Evolutionary conservation across 2,797 vertebrate species (phyloP), one percentile per base, ranked within the genome.

Genomic region (Anas acuta): DNA sequence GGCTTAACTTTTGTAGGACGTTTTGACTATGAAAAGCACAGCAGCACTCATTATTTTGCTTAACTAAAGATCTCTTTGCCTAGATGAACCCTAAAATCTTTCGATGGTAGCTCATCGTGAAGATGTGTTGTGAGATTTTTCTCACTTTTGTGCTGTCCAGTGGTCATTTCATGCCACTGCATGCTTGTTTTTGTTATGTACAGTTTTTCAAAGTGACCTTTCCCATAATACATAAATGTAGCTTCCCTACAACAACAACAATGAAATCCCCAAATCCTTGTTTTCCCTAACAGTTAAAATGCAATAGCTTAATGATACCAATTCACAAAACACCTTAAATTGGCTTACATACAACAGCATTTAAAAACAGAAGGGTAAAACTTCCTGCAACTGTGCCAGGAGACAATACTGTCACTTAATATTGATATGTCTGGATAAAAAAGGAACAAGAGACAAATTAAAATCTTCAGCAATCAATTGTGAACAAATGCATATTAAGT

Each of bases 1-100:
- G 82, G 74, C 91, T 86, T 96, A 95, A 93, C 86, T 92, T 96
- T 94, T 90, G 76, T 73, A 56, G 93, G 91, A 72, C 66, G 82
- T 90, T 96, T 71, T 71, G 75, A 97, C 96, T 90, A 95, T 82
- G 39, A 70, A 93, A 94, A 92, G 88, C 83, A 57, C 69, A 83
- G 83, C 39, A 87, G 77, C 16, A 35, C 37, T 93, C 49, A 62
- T 77, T 80, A 77, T 54, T 79, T 87, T 64, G 43, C 71, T 77
- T 49, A 83, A 87, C 74, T 49, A 71, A 82, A 92, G 51, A 67
- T 83, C 51, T 74, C 58, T 39, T 65, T 65, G 70, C 35, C 86
- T 75, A 79, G 60, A 51, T 66, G 37, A 77, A 54, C 33, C 43
- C 56, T 30, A 80, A 88, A 91, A 56, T 69, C 61, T 87, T 96